A percentile compares a stretch with the other conserved stretches of the same genome.
phyloP scores from a whole-genome alignment of 2,888 invertebrate species.

The Pyrrhosoma nymphula region DNA sequence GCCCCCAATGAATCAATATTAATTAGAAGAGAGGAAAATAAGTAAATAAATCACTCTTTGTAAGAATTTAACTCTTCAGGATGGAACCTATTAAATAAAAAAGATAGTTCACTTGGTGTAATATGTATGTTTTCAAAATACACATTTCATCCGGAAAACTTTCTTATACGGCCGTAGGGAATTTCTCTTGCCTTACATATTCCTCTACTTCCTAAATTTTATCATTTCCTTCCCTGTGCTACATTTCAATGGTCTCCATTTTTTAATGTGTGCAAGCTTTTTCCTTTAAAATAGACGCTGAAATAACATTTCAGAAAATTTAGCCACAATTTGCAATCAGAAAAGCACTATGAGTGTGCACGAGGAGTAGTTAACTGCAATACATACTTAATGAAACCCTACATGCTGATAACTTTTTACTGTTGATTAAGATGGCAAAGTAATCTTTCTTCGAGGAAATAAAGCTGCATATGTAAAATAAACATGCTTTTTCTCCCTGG shows the following conservation, averaged over 20 bases:
- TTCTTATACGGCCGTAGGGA: conserved; percentile 6
- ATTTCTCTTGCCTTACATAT: conserved; percentile 33
- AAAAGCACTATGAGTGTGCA: conserved; percentile 49
- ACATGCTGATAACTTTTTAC: conserved; percentile 55
- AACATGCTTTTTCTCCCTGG: conserved; percentile 66
- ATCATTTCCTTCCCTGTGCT: conserved; percentile 54
- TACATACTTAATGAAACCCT: conserved; percentile 26
- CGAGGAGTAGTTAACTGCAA: conserved; percentile 54
- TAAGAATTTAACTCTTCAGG: conserved; percentile 15
- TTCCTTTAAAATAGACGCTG: conserved; percentile 49
- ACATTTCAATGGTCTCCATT: conserved; percentile 14
- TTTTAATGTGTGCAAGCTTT: conserved; percentile 42
- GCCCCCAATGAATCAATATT: conserved; percentile 14
- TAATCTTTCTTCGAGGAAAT: conserved; percentile 64
- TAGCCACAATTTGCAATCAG: conserved; percentile 57
- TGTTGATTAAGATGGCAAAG: conserved; percentile 47
- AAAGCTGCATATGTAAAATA: conserved; percentile 63
- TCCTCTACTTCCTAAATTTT: conserved; percentile 29
- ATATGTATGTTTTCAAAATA: conserved; percentile 38
- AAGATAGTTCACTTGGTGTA: conserved; percentile 44
- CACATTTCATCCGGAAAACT: conserved; percentile 36
- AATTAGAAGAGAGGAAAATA: conserved; percentile 38
- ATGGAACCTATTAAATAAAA: conserved; percentile 40
- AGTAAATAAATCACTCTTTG: conserved; percentile 45
- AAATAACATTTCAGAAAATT: conserved; percentile 54